These are phyloP conservation scores for Rafetus swinhoei DNA, from an alignment of 2,113 vertebrate genomes.

Conservation along the genomic window DNA sequence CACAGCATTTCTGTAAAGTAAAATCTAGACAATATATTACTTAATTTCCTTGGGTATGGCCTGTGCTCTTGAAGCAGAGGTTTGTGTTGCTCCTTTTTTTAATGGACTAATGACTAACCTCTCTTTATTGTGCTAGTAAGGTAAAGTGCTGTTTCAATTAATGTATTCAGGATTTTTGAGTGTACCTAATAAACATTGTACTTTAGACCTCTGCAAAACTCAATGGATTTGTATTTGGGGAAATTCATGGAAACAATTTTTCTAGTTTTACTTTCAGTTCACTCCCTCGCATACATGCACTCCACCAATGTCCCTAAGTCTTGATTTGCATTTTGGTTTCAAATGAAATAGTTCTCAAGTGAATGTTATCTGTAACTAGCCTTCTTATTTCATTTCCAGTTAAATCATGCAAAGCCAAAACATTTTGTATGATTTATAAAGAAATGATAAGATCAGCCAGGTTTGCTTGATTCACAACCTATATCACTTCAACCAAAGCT, in stretches of 20 bases:
- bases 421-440: background rate
- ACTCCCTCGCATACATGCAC: rapidly evolving
- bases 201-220: background rate
- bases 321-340: background rate
- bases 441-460: background rate
- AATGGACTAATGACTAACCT: background rate
- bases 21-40: background rate
- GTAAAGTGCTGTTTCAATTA: background rate
- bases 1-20: background rate
- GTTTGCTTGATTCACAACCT: background rate
- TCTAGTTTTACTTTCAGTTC: background rate
- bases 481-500: background rate
- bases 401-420: background rate
- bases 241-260: background rate
- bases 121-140: background rate
- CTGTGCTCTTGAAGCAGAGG: background rate
- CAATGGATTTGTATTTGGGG: background rate
- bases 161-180: background rate
- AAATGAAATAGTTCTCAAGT: background rate
- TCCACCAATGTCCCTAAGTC: background rate
- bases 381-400: background rate
- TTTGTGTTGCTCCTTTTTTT: background rate
- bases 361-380: background rate
- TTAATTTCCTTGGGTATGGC: background rate
- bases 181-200: background rate